Base-by-base conservation (phyloP, 2,797 vertebrate genomes). In the Sarcophilus harrisii region DNA sequence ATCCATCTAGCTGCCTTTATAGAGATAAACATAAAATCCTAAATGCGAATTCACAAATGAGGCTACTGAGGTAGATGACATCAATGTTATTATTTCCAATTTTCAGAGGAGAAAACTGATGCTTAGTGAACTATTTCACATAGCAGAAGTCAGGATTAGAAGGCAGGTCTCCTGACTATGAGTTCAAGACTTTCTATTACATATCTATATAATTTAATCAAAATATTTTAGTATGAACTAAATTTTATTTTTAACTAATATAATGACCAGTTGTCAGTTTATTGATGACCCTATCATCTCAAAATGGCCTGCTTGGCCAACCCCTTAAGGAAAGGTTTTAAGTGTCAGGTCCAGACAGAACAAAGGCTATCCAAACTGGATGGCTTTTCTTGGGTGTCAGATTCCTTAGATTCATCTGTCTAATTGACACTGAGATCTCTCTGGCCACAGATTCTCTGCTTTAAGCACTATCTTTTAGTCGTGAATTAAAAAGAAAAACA, bases 381-480 rank as follows among this genome's bases (percentile, higher is more conserved):
- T 21, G 29, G 66, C n/a, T 81, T 81, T 45, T 81, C 18, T 38
- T 81, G n/a, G 66, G 66, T 24, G 18, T 5, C n/a, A 81, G 96
- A 96, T 95, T 90, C 96, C 66, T 92, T 8, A 57, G 73, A 5
- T 91, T 95, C 94, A 4, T 27, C 30, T 28, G 11, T 95, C 92
- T 95, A 96, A 91, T 96, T 90, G 97, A 49, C 58, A 91, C 95
- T 96, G 94, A 91, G 18, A 96, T 94, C 30, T 89, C 91, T 95
- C 92, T 96, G 95, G 81, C 87, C 58, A 6, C 87, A 59, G 96
- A 92, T 96, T 97, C 52, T 92, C 94, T 97, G 52, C 93, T 97
- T 97, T 95, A 96, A 96, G 96, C 29, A 81, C 27, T 96, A 94
- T 16, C 0, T 57, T 73, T 94, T 62, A 95, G 92, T 95, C 91